Evolutionary conservation across 1,140 invertebrate species (phyloP), one percentile per base, ranked within the genome.

Genomic region (Drosophila pseudoobscura): DNA sequence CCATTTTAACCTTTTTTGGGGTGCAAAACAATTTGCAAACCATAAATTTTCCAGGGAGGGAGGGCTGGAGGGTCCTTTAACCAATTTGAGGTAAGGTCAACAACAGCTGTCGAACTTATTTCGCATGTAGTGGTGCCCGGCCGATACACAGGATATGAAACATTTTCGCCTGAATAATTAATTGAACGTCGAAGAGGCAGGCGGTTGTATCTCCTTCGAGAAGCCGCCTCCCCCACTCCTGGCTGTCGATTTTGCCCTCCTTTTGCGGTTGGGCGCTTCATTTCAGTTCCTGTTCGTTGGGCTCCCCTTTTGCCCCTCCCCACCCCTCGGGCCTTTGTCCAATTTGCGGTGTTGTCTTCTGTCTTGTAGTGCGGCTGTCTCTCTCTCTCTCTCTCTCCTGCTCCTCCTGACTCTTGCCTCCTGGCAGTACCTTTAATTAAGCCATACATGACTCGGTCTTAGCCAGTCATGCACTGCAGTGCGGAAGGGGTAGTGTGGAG

Each of bases 81-180:
- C 41, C 74, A 58, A 58, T 87, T 85, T 82, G 78, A 80, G 82
- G 80, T 80, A 75, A 76, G 83, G 83, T 87, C 83, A 87, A 83
- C 83, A 87, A 66, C 83, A 87, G 83, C 83, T 87, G 82, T 87
- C 80, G 83, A 84, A 85, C 82, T 85, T 85, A 79, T 79, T 88
- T 88, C 64, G 83, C 75, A 78, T n/a, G n/a, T n/a, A n/a, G n/a
- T n/a, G n/a, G n/a, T n/a, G n/a, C n/a, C n/a, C n/a, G n/a, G n/a
- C n/a, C n/a, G n/a, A n/a, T 80, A 22, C 50, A 31, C 51, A 75
- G 85, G 78, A 85, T 89, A 82, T 85, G 88, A 88, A 87, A 88
- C 35, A 90, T 90, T 90, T 90, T 84, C 83, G 90, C 88, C 88
- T 90, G 88, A 90, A 90, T 90, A 90, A 90, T 90, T 90, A 90